These are phyloP conservation scores for Cephalopterus ornatus DNA, from an alignment of 2,113 vertebrate genomes.

Conservation along the genomic window DNA sequence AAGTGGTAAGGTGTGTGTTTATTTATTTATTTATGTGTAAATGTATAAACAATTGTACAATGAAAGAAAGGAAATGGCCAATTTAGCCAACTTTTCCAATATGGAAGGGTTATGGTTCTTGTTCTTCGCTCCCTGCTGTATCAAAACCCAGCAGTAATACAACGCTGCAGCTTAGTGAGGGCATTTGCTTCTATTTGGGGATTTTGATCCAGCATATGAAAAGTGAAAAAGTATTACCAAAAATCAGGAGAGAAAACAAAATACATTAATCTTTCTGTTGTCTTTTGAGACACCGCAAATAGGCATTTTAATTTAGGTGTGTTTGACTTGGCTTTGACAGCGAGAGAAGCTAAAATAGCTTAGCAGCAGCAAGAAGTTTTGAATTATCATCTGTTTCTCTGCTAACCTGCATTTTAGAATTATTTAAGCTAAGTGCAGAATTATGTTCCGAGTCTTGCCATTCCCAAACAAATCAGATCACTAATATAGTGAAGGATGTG, in stretches of 20 bases:
- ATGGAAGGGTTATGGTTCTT: background rate
- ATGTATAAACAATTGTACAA: background rate
- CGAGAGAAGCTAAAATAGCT: conserved; percentile 3
- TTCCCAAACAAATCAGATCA: background rate
- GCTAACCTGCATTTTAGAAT: background rate
- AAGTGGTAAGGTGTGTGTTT: background rate
- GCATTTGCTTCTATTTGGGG: background rate
- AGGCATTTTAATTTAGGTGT: conserved; percentile 5
- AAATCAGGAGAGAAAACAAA: background rate
- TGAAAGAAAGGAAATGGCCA: background rate
- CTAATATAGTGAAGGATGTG: background rate
- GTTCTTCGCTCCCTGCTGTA: background rate
- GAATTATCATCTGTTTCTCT: background rate
- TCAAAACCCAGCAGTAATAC: background rate
- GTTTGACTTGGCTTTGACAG: conserved; percentile 13
- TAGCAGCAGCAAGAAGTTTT: background rate
- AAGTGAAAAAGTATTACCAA: background rate
- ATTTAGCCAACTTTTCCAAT: background rate
- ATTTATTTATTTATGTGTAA: background rate
- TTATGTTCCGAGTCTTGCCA: background rate
- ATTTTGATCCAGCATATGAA: background rate
- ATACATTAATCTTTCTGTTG: background rate
- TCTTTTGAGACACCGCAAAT: background rate
- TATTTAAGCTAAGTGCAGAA: background rate
- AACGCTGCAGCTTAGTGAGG: background rate